These are phyloP conservation scores for Temnopleurus reevesii DNA, from an alignment of 53 echinoderm and acorn worm genomes.

Conservation along the genomic window DNA sequence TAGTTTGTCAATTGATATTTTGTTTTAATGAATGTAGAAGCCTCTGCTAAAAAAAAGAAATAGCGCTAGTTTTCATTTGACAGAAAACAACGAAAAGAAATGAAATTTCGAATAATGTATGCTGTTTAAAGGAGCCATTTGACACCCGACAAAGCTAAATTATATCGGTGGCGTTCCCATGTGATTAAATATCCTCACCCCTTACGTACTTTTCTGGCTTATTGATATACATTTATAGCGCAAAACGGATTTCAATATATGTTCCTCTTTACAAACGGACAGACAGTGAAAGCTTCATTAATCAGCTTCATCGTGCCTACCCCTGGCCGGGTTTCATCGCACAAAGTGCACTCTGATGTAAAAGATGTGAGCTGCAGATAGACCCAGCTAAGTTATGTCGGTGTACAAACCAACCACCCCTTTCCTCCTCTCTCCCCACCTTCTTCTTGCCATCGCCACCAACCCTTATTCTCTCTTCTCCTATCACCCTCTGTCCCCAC, in stretches of 20 bases:
- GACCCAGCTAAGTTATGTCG: neutral
- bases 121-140: neutral
- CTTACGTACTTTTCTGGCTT: conserved; percentile 14
- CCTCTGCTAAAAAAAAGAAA: too few species aligned
- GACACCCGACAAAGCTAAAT: neutral
- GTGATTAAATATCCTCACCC: conserved; percentile 55
- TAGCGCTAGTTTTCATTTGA: too few species aligned
- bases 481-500: too few species aligned
- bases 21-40: too few species aligned
- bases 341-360: conserved; percentile 30
- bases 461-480: neutral
- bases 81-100: too few species aligned
- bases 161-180: neutral
- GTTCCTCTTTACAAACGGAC: conserved; percentile 25
- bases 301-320: conserved; percentile 37
- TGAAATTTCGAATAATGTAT: too few species aligned
- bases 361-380: neutral
- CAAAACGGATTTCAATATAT: conserved; percentile 21
- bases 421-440: too few species aligned
- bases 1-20: too few species aligned
- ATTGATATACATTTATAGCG: conserved; percentile 13
- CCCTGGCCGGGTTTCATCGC: neutral
- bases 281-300: conserved; percentile 54
- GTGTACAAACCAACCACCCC: neutral
- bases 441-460: too few species aligned